Base-by-base conservation (phyloP, 2,113 vertebrate genomes). In the Varanus komodoensis region DNA sequence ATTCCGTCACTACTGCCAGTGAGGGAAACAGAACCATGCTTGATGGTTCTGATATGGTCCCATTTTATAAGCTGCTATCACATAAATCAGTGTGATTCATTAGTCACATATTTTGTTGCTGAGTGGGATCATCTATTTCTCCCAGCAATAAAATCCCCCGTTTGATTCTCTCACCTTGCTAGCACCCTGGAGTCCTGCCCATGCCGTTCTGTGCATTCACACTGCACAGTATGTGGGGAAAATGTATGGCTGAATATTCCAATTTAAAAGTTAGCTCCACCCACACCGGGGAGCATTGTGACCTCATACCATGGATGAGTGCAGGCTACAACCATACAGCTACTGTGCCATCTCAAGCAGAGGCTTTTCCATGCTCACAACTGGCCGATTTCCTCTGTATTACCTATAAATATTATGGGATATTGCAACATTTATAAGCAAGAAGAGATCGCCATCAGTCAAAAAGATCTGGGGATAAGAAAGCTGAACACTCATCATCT, bases 281-380 rank as follows among this genome's bases (percentile, higher is more conserved):
- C 75, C 64, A 71, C 84, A 69, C 15, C 34, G 77, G 48, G 64
- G 48, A 86, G 69, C 75, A 86, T 90, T 80, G 86, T 90, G 83
- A 80, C 75, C 48, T 86, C 89, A 90, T 25, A 80, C 34, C 64
- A 71, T 44, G 38, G 71, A 21, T 86, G 61, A 25, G 23, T 64
- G n/a, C 44, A 69, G 44, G 73, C 29, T 78, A 85, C 38, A 79
- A 68, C n/a, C 15, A 75, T 25, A 32, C 19, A 83, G n/a, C 48
- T 25, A 34, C 21, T 1, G 29, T 78, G 15, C 61, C 50, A 85
- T 85, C 64, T 71, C n/a, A 71, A 80, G 50, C 14, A 80, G 83
- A 57, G 85, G 3, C 4, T 64, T 89, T n/a, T 23, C 69, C 17
- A 34, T 71, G 38, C 50, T 54, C 4, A 32, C 64, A 86, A 17